Evolutionary conservation across 2,888 invertebrate genomes (phyloP).

Genomic region (Lepidocyrtinus sp.): DNA sequence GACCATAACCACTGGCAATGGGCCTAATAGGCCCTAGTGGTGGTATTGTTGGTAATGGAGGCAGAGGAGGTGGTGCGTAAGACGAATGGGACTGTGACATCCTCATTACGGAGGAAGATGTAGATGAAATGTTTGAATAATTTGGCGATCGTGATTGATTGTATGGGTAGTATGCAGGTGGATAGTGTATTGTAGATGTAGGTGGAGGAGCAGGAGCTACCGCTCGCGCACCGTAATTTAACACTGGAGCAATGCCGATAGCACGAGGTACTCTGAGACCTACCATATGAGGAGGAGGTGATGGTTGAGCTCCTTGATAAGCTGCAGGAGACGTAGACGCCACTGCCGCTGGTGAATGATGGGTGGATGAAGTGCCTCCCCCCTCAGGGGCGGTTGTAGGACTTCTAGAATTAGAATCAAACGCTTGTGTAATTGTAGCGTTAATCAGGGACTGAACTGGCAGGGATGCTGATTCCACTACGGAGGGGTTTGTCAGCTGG

Average conservation of each 20-base stretch:
- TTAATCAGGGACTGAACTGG: too few species aligned
- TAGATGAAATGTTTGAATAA: neutral
- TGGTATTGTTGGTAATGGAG: neutral
- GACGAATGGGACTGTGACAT: too few species aligned
- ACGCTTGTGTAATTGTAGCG: too few species aligned
- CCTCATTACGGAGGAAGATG: neutral
- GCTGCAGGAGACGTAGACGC: neutral
- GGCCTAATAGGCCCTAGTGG: constrained; percentile 23
- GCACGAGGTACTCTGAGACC: neutral
- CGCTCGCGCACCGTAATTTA: constrained; percentile 5
- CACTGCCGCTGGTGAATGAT: too few species aligned
- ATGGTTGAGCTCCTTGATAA: neutral
- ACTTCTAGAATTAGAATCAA: too few species aligned
- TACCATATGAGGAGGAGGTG: neutral
- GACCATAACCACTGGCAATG: constrained; percentile 26
- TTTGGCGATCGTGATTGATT: constrained; percentile 2
- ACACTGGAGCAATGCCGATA: neutral
- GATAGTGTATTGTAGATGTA: too few species aligned
- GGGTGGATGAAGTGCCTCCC: too few species aligned
- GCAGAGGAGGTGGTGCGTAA: too few species aligned
- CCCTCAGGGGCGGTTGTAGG: too few species aligned
- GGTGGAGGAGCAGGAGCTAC: constrained; percentile 1
- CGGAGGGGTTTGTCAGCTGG: neutral
- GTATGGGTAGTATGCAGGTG: constrained; percentile 10
- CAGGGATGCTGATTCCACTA: neutral